Base-by-base conservation (phyloP, 2,113 vertebrate genomes). In the Neofelis nebulosa region DNA sequence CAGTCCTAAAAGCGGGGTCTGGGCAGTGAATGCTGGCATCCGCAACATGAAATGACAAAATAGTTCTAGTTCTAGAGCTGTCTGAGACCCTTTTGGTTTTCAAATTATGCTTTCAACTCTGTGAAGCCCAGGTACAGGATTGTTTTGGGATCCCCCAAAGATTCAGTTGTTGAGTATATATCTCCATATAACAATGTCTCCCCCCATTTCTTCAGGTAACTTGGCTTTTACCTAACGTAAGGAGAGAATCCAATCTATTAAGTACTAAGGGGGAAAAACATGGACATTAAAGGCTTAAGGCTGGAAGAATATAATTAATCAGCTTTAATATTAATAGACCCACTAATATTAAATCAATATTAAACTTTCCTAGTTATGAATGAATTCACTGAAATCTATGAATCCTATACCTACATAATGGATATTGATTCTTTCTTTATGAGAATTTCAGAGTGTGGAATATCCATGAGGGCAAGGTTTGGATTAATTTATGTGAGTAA, bases 341-440 rank as follows among this genome's bases (percentile, higher is more conserved):
- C 38, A 89, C 41, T 65, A 69, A 61, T 0, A 4, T 84, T 86
- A 95, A 94, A 90, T 95, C 74, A 89, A 48, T 74, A 89, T 9
- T 8, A 19, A 79, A 27, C 63, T 84, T 96, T 91, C 18, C 41
- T 79, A 73, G 57, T 88, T 86, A 92, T 90, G 94, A 97, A 87
- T 92, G 90, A 97, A 93, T 91, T 93, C 25, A 61, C 83, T 50
- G 68, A 84, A 81, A 65, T 83, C 50, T 45, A 14, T 80, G 93
- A 92, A 63, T 76, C 55, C 10, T 57, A 13, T 57, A 55, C 33
- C 23, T 81, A 76, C 41, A 21, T 29, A 76, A 71, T 66, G 83
- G 86, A 21, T 83, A 96, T 68, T 74, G 93, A 94, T 85, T 92
- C 74, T 89, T 94, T 74, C 89, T 96, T 95, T 84, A 79, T 92